Conservation (phyloP, 2,113 vertebrate species). For the Lampris megalopsis region DNA sequence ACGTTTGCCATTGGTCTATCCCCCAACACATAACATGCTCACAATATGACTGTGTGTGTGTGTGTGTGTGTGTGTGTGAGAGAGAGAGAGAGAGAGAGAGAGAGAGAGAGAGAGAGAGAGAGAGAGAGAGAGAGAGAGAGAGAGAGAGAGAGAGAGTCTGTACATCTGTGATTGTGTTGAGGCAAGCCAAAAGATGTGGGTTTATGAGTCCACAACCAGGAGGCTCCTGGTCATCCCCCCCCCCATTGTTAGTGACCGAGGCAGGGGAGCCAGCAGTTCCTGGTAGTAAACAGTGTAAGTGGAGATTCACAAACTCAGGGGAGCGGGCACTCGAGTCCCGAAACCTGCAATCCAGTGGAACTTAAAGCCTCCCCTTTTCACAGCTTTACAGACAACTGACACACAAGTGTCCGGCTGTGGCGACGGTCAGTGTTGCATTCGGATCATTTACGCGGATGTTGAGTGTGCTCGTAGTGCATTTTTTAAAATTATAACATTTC, state of each 20-base stretch:
- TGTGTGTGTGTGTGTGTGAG: constrained; percentile 5
- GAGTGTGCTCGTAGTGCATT: too few relatives aligned
- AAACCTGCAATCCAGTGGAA: background rate
- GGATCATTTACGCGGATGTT: too few relatives aligned
- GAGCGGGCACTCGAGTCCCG: constrained; percentile 2
- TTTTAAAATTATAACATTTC: background rate
- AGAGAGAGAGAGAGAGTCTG: background rate
- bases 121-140: background rate
- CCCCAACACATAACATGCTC: constrained; percentile 11
- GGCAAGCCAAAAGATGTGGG: constrained; percentile 33
- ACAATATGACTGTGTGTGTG: constrained; percentile 1
- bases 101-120: too few relatives aligned
- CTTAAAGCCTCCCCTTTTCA: too few relatives aligned
- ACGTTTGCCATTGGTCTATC: constrained; percentile 32
- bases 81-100: too few relatives aligned
- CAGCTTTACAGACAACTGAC: too few relatives aligned
- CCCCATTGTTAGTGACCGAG: constrained; percentile 39
- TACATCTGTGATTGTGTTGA: background rate
- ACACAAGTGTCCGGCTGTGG: too few relatives aligned
- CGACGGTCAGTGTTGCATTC: too few relatives aligned
- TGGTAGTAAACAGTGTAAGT: constrained; percentile 43
- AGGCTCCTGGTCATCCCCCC: background rate
- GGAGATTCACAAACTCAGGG: constrained; percentile 16
- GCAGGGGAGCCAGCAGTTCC: constrained; percentile 19
- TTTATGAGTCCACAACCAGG: constrained; percentile 38